Percentiles rank a stretch among this genome's conserved stretches.
Evolutionary conservation across 2,888 invertebrate species (phyloP).

Genomic region (Papilio demoleus): DNA sequence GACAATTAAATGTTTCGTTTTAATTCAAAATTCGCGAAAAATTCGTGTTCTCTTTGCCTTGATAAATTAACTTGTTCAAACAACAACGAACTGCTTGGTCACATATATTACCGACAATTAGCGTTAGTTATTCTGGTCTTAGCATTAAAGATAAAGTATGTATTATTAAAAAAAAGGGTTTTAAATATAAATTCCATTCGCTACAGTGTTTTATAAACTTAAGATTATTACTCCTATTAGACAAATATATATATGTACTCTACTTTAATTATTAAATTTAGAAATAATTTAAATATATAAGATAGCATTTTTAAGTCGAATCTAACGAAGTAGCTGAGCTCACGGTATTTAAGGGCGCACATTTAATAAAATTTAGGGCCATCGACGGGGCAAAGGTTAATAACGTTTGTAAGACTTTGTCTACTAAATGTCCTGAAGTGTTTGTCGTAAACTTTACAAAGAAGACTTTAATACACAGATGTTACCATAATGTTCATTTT

Average conservation of each 20-base stretch:
- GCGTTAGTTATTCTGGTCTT: too few species aligned
- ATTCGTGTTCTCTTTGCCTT: too few species aligned
- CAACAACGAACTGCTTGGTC: too few species aligned
- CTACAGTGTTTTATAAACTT: too few species aligned
- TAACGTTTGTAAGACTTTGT: constrained; percentile 1
- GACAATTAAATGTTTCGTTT: too few species aligned
- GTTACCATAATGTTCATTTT: constrained; percentile 3
- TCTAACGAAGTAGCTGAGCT: background rate
- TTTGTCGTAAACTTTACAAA: constrained; percentile 18
- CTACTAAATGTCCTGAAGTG: constrained; percentile 17
- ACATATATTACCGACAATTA: too few species aligned
- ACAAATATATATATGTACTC: background rate
- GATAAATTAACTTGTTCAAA: too few species aligned
- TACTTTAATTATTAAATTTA: background rate
- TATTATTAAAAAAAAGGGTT: too few species aligned
- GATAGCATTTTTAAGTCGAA: background rate
- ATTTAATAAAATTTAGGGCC: constrained; percentile 24
- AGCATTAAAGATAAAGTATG: too few species aligned
- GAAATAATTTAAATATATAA: background rate
- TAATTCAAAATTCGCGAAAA: too few species aligned
- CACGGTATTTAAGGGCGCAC: constrained; percentile 5
- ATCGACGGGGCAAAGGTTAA: constrained; percentile 8
- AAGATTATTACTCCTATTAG: too few species aligned
- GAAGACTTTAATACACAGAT: constrained; percentile 17
- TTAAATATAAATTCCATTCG: too few species aligned